Percentiles rank a stretch among this genome's conserved stretches.
phyloP scores from a whole-genome alignment of 2,113 vertebrate species.

The Platichthys flesus region DNA sequence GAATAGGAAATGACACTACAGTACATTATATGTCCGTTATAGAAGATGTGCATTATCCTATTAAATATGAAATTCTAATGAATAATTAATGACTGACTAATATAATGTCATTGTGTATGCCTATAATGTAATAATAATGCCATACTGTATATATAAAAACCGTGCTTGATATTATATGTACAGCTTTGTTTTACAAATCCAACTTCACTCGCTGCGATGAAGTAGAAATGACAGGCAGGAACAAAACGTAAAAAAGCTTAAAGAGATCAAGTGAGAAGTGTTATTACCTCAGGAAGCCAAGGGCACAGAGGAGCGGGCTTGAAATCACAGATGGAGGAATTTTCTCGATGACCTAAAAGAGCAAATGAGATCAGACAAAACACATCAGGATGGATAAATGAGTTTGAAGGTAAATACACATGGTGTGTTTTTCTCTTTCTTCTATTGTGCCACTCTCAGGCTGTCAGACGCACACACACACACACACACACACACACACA shows the following conservation, averaged over 20 bases:
- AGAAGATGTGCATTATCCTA: conserved; percentile 17
- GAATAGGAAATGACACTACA: conserved; percentile 28
- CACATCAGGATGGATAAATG: conserved; percentile 42
- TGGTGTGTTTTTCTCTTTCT: conserved; percentile 11
- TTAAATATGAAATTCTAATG: conserved; percentile 27
- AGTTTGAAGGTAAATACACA: conserved; percentile 39
- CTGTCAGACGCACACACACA: conserved; percentile 27
- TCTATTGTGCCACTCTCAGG: conserved; percentile 18
- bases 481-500: conserved; percentile 18
- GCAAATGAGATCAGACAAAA: conserved; percentile 66
- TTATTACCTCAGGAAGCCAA: conserved; percentile 81
- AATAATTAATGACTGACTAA: conserved; percentile 43
- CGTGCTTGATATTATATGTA: conserved; percentile 1
- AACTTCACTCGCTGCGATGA: conserved; percentile 1
- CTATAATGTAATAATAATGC: not conserved
- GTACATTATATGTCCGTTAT: conserved; percentile 35
- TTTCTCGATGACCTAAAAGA: conserved; percentile 84
- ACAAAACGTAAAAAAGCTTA: not conserved
- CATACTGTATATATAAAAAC: not conserved
- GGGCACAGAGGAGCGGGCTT: conserved; percentile 62
- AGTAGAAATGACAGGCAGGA: not conserved
- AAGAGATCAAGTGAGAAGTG: conserved; percentile 9
- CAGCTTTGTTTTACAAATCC: conserved; percentile 13
- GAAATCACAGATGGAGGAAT: conserved; percentile 87
- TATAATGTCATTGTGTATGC: conserved; percentile 32